A percentile compares a stretch with the other conserved stretches of the same genome.
These are phyloP conservation scores for Eupelmus urozonus DNA, from an alignment of 2,888 invertebrate genomes.

Conservation along the genomic window DNA sequence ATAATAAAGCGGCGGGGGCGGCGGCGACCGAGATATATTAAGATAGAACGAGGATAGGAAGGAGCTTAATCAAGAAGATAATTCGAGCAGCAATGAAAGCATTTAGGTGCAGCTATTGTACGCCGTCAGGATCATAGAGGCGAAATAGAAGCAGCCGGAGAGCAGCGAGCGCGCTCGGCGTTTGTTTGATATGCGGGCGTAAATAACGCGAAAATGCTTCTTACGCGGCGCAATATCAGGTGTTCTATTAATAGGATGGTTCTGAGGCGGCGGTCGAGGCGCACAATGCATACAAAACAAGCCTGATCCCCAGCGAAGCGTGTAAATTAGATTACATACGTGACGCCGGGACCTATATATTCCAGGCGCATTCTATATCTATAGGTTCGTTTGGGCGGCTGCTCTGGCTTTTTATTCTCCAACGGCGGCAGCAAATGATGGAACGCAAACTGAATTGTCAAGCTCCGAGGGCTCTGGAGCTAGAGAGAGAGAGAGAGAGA, in stretches of 20 bases:
- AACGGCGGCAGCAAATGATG: conserved; percentile 5
- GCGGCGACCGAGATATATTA: too few species aligned
- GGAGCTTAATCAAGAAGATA: too few species aligned
- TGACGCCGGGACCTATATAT: conserved; percentile 30
- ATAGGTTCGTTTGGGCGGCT: too few species aligned
- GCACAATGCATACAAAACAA: conserved; percentile 62
- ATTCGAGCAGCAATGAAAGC: too few species aligned
- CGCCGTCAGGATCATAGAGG: too few species aligned
- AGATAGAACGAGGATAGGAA: too few species aligned
- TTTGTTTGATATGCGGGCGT: conserved; percentile 10
- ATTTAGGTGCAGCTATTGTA: too few species aligned
- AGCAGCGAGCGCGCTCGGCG: too few species aligned
- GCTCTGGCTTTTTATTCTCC: conserved; percentile 7
- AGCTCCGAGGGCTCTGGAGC: neutral
- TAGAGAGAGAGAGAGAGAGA: too few species aligned
- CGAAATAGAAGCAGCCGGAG: too few species aligned
- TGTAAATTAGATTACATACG: conserved; percentile 63
- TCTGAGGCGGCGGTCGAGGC: conserved; percentile 58
- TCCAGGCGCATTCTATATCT: neutral
- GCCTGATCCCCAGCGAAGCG: conserved; percentile 61
- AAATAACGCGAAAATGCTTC: conserved; percentile 1
- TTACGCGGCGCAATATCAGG: conserved; percentile 20
- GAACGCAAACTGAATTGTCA: conserved; percentile 2
- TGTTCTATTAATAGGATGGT: conserved; percentile 58
- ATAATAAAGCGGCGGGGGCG: too few species aligned